phyloP scores from a whole-genome alignment of 2,113 vertebrate species.

The Pholis gunnellus region DNA sequence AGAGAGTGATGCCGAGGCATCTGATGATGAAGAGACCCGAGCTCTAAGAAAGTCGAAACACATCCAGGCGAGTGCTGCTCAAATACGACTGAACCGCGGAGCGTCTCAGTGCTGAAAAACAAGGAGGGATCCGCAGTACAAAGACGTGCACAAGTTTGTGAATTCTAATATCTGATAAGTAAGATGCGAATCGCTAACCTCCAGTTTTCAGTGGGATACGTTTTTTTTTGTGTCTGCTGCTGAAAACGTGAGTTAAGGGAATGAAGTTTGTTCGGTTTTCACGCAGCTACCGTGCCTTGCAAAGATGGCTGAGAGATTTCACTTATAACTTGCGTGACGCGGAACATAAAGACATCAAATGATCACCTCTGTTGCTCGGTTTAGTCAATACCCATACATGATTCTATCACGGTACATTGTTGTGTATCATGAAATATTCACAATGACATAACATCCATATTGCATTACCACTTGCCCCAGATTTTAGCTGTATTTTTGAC shows the following conservation, averaged over 20 bases:
- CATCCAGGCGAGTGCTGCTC: slow-evolving; percentile 31
- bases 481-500: slow-evolving; percentile 75
- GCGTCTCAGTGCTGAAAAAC: slow-evolving; percentile 16
- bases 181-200: slow-evolving; percentile 8
- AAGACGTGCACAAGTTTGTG: slow-evolving; percentile 3
- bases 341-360: slow-evolving; percentile 42
- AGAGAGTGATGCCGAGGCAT: slow-evolving; percentile 53
- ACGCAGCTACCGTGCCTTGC: background rate
- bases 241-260: slow-evolving; percentile 1
- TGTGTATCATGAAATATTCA: slow-evolving; percentile 73
- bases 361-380: slow-evolving; percentile 41
- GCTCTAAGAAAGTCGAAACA: slow-evolving; percentile 50
- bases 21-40: slow-evolving; percentile 52
- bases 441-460: slow-evolving; percentile 75
- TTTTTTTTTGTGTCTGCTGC: background rate
- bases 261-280: slow-evolving; percentile 8
- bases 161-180: background rate
- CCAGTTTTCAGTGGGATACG: background rate
- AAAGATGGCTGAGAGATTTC: slow-evolving; percentile 11
- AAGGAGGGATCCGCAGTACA: background rate
- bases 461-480: slow-evolving; percentile 76
- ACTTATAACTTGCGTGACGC: slow-evolving; percentile 31
- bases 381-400: slow-evolving; percentile 60
- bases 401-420: slow-evolving; percentile 62
- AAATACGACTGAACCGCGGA: slow-evolving; percentile 13